These are phyloP conservation scores for Streptopelia turtur DNA, from an alignment of 2,797 vertebrate species.

Conservation along the genomic window DNA sequence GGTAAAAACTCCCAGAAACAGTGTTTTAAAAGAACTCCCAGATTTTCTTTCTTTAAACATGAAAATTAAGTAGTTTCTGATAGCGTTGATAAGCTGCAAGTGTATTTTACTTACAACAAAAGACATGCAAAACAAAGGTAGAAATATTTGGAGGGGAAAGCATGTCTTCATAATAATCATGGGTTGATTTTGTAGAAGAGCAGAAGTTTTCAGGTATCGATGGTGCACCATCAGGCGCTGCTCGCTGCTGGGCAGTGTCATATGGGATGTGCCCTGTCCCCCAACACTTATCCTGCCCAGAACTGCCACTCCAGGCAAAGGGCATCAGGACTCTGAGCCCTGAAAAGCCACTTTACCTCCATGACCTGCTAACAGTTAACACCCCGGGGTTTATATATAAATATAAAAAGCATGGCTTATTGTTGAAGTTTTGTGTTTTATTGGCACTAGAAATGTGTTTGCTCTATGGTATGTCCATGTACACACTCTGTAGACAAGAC, in stretches of 20 bases:
- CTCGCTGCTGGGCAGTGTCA: neutral
- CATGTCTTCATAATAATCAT: neutral
- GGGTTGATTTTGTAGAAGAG: neutral
- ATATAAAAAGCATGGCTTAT: constrained; percentile 64
- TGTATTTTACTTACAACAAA: neutral
- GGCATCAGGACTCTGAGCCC: fast-evolving
- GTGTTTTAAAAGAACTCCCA: neutral
- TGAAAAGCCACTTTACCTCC: neutral
- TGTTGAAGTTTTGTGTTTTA: constrained; percentile 70
- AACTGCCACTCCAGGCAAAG: neutral
- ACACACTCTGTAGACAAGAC: constrained; percentile 64
- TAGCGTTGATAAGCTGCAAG: neutral
- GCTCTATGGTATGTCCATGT: constrained; percentile 56
- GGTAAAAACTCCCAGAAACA: neutral
- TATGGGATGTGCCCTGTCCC: neutral
- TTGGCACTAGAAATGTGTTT: constrained; percentile 72
- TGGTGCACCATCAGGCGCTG: neutral
- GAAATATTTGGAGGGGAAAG: neutral
- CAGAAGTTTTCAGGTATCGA: neutral
- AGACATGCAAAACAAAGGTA: neutral
- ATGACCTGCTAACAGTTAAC: neutral
- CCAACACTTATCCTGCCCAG: neutral
- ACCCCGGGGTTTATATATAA: constrained; percentile 6
- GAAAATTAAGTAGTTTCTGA: neutral
- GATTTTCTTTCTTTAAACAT: neutral